Conservation (phyloP, 2,888 invertebrate species). For the Pammene aurita region DNA sequence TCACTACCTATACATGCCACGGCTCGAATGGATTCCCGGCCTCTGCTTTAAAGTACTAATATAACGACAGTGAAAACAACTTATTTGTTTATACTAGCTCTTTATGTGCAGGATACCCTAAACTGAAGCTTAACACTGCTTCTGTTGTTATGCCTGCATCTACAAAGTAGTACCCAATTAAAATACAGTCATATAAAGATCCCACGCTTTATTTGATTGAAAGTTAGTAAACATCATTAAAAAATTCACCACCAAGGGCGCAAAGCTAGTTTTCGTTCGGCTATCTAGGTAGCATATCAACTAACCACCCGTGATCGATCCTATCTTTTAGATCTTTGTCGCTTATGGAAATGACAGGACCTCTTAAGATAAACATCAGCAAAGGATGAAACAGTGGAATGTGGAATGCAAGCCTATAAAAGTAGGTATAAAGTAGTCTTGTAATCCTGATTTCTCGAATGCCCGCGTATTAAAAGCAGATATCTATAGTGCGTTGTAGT, state of each 20-base stretch:
- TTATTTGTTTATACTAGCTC: neutral
- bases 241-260: slow-evolving; percentile 21
- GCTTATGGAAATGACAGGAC: slow-evolving; percentile 40
- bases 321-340: slow-evolving; percentile 36
- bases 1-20: too few relatives aligned
- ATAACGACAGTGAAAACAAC: neutral
- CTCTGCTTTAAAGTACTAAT: too few relatives aligned
- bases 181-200: neutral
- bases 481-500: slow-evolving; percentile 55
- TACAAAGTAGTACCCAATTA: neutral
- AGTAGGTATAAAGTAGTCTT: slow-evolving; percentile 45
- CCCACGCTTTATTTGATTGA: slow-evolving; percentile 16
- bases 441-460: slow-evolving; percentile 69
- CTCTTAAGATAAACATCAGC: slow-evolving; percentile 51
- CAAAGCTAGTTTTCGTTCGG: slow-evolving; percentile 29
- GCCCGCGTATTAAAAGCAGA: slow-evolving; percentile 52
- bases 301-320: slow-evolving; percentile 14
- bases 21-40: too few relatives aligned
- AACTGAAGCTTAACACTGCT: neutral
- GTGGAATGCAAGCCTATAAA: slow-evolving; percentile 51
- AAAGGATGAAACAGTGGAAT: slow-evolving; percentile 47
- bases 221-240: slow-evolving; percentile 6
- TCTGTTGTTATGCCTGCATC: slow-evolving; percentile 3
- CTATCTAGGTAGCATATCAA: slow-evolving; percentile 12
- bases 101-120: neutral